Evolutionary conservation across 2,888 invertebrate species (phyloP).

Genomic region (Xestia rhomboidea): DNA sequence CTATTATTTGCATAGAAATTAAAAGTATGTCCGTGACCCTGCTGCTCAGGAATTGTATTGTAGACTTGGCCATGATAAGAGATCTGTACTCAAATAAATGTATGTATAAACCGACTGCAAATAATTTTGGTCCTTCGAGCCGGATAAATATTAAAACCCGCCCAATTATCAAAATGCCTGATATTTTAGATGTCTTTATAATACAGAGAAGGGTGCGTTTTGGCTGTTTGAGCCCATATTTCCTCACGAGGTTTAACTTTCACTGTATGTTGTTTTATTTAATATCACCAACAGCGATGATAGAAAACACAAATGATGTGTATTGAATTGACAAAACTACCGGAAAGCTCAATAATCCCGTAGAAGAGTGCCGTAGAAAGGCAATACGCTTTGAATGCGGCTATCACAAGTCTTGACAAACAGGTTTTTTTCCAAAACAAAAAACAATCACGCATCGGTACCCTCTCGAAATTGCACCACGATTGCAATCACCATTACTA

Average conservation of each 20-base stretch:
- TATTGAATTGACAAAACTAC: too few relatives aligned
- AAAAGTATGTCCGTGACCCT: not conserved
- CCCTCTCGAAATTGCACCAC: not conserved
- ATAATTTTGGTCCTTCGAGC: too few relatives aligned
- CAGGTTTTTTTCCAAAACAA: not conserved
- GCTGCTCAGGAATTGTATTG: not conserved
- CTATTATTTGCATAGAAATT: slow-evolving; percentile 1
- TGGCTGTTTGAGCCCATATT: not conserved
- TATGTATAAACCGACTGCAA: too few relatives aligned
- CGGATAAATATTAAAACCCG: too few relatives aligned
- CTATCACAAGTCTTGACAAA: not conserved
- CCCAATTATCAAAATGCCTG: too few relatives aligned
- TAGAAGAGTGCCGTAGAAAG: not conserved
- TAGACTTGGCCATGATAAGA: not conserved
- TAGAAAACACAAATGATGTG: too few relatives aligned
- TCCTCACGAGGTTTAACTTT: not conserved
- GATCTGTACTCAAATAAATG: not conserved
- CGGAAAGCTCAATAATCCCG: too few relatives aligned
- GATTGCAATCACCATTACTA: not conserved
- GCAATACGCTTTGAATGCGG: not conserved
- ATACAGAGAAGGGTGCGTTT: not conserved
- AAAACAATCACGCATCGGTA: not conserved
- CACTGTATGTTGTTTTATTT: not conserved
- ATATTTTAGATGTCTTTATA: not conserved
- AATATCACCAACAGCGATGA: too few relatives aligned